Evolutionary conservation across 2,797 vertebrate genomes (phyloP), one percentile per base, ranked within the genome.

Genomic region (Propithecus deckenii): DNA sequence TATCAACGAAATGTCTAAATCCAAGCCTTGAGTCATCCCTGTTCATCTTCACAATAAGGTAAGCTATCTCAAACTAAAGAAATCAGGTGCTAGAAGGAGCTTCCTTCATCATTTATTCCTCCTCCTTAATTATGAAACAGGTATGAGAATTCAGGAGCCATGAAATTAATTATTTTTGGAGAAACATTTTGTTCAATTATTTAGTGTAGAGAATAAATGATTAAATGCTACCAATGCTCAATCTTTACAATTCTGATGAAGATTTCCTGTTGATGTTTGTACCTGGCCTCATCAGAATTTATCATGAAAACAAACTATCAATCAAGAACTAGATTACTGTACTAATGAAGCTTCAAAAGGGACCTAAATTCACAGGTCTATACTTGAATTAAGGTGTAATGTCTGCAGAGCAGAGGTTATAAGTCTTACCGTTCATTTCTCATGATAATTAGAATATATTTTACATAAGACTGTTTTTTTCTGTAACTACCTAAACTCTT

Each of bases 181-280:
- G 91, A 97, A 97, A 57, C 92, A 14, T 89, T 98, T 88, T 91
- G 91, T 88, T 97, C 93, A 89, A 52, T 97, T 95, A 97, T 97
- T 96, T 61, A 78, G 52, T 22, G 80, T 48, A 79, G 32, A 94
- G 94, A 96, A 93, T 92, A 91, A 93, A 87, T 71, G 76, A 97
- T 97, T 35, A 92, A 94, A 96, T 30, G 35, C 81, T 69, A 74
- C 78, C 84, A 48, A 67, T 22, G 30, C 89, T 86, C 88, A 65
- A 25, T 65, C 89, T 83, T 85, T 67, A 75, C 85, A 95, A 30
- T 59, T 85, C 81, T 63, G 79, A 87, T 2, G 22, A 74, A 85
- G 30, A 14, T 28, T 92, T 96, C 28, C 92, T 80, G 46, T 52
- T 80, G 38, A 46, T 65, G 30, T 85, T 52, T 78, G 55, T 46